Conservation (phyloP, 2,113 vertebrate species). For the Pachyramphus minor region DNA sequence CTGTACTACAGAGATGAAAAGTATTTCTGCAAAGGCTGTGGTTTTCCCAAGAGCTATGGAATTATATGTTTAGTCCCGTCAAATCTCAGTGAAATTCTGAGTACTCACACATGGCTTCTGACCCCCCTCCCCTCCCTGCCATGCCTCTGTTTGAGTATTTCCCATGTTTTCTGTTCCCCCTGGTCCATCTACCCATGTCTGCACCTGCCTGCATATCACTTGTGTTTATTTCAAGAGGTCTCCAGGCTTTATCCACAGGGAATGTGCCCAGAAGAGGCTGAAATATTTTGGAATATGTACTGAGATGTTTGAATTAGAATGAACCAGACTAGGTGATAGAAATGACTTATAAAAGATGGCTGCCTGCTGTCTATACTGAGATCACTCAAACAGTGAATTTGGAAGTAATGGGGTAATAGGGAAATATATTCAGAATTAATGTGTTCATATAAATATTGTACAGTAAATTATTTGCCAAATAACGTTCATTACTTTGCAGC, state of each 20-base stretch:
- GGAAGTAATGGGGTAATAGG: not conserved
- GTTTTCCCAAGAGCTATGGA: not conserved
- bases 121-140: not conserved
- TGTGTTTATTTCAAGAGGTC: not conserved
- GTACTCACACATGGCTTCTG: not conserved
- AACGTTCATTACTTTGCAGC: slow-evolving; percentile 14
- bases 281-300: not conserved
- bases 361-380: not conserved
- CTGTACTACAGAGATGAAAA: not conserved
- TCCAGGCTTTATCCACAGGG: not conserved
- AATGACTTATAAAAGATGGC: not conserved
- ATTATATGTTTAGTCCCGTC: not conserved
- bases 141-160: not conserved
- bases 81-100: not conserved
- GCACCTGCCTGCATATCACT: not conserved
- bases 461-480: slow-evolving; percentile 47
- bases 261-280: not conserved
- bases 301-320: not conserved
- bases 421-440: slow-evolving; percentile 10
- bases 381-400: not conserved
- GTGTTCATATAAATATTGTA: slow-evolving; percentile 18
- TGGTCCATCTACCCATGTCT: not conserved
- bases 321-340: not conserved
- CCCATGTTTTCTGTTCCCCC: not conserved
- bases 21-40: not conserved